Conservation (phyloP, 1,140 invertebrate species). For the Macrotrachela quadricornifera region DNA sequence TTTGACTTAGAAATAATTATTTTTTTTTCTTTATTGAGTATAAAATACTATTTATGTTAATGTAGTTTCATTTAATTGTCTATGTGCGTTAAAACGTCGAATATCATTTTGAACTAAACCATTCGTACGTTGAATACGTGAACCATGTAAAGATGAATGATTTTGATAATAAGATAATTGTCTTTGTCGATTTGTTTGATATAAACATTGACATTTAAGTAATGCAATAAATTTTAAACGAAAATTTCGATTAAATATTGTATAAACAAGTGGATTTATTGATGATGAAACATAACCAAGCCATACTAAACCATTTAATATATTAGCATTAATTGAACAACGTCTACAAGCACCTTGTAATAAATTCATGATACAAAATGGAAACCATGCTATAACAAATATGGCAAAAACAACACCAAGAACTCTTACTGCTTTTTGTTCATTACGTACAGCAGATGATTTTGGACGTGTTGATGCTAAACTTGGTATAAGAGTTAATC, state of each 20-base stretch:
- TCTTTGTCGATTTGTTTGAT: too few species aligned
- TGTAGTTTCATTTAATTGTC: too few species aligned
- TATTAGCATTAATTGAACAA: neutral
- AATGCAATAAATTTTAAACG: neutral
- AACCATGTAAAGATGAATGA: too few species aligned
- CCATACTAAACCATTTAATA: conserved; percentile 1
- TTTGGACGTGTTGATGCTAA: too few species aligned
- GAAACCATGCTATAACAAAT: conserved; percentile 7
- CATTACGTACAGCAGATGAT: conserved; percentile 3
- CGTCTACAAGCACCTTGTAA: neutral
- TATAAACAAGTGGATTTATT: conserved; percentile 6
- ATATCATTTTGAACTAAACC: too few species aligned
- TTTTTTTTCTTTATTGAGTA: too few species aligned
- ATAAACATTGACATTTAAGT: too few species aligned
- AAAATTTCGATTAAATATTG: conserved; percentile 5
- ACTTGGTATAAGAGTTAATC: neutral
- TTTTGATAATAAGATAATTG: too few species aligned
- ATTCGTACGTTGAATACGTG: too few species aligned
- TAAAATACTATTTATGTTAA: too few species aligned
- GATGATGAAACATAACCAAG: conserved; percentile 3
- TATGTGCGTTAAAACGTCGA: too few species aligned
- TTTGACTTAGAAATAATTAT: too few species aligned
- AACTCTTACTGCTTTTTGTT: conserved; percentile 8
- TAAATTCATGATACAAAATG: conserved; percentile 3
- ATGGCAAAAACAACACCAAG: conserved; percentile 7